Percentiles rank a stretch among this genome's conserved stretches.
Conservation (phyloP, 1,140 invertebrate genomes). For the Lysiphlebus fabarum region DNA sequence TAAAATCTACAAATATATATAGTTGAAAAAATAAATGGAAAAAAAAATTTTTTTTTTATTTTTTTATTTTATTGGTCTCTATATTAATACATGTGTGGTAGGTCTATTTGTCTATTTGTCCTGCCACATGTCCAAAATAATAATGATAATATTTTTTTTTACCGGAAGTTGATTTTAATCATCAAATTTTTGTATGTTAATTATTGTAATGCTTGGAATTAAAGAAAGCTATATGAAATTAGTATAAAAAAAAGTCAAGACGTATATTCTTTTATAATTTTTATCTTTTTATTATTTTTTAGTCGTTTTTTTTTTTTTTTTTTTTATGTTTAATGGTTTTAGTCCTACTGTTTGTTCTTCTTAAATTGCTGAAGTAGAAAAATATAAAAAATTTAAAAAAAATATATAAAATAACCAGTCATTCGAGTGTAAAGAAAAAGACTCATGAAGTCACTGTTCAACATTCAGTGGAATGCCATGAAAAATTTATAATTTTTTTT, state of each 20-base stretch:
- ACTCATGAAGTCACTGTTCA: slow-evolving; percentile 2
- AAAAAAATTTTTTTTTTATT: too few relatives aligned
- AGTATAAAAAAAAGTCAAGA: slow-evolving; percentile 4
- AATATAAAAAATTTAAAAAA: too few relatives aligned
- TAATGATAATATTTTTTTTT: too few relatives aligned
- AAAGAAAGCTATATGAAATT: slow-evolving; percentile 3
- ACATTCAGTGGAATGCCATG: slow-evolving; percentile 5
- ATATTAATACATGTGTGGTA: too few relatives aligned
- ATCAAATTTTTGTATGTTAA: slow-evolving; percentile 11
- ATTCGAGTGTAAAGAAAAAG: background rate
- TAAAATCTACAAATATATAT: too few relatives aligned
- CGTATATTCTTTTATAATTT: slow-evolving; percentile 7
- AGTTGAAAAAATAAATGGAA: too few relatives aligned
- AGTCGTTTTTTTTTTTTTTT: background rate
- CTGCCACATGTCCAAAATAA: background rate
- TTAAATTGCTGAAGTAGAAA: slow-evolving; percentile 1
- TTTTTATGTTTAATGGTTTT: background rate
- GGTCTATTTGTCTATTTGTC: background rate
- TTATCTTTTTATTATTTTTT: slow-evolving; percentile 5
- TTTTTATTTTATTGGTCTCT: too few relatives aligned
- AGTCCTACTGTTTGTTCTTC: slow-evolving; percentile 13
- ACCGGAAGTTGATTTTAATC: slow-evolving; percentile 12
- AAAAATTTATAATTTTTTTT: slow-evolving; percentile 8
- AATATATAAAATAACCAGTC: background rate
- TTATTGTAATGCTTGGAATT: slow-evolving; percentile 11